Base-by-base conservation (phyloP, 2,113 vertebrate genomes). In the Ifrita kowaldi region DNA sequence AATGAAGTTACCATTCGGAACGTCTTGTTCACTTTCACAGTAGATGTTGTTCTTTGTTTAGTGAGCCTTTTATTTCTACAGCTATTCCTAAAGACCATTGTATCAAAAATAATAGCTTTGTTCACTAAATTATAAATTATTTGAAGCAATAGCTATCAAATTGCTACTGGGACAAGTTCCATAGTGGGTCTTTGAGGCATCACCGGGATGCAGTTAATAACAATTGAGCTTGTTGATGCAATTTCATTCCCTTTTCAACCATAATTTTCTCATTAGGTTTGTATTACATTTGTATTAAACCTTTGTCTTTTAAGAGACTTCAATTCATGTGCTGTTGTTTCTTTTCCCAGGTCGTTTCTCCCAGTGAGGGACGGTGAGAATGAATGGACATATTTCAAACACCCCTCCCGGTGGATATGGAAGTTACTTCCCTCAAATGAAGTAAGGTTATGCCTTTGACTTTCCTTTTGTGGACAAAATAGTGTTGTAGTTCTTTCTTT, bases 331-430 rank as follows among this genome's bases (percentile, higher is more conserved):
- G 22, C 52, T 92, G 42, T 39, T 74, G 7, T 81, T 93, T 91
- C 88, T 81, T 90, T 94, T 90, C 46, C 26, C 46, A 98, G 96
- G 60, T 80, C 1, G 1, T 46, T 93, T 65, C 24, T 53, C 37
- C 87, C 59, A 55, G 52, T 53, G 53, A 79, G 63, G 57, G 78
- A 42, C 70, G 0, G 46, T 41, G 83, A 97, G 65, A 27, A 98
- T 98, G 98, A 98, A 98, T 64, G 98, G 98, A 63, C 98, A 98
- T 73, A 88, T 98, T 84, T 97, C 98, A 56, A 98, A 97, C 86
- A 91, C 96, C 82, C 97, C 97, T 95, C 96, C 97, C 0, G 68
- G 93, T 94, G 96, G 96, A 84, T 98, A 97, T 65, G 97, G 97
- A 94, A 95, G 78, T 79, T 98, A 98, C 74, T 90, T 97, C 91